Base-by-base conservation (phyloP, 2,888 invertebrate species). In the Drosophila tripunctata region DNA sequence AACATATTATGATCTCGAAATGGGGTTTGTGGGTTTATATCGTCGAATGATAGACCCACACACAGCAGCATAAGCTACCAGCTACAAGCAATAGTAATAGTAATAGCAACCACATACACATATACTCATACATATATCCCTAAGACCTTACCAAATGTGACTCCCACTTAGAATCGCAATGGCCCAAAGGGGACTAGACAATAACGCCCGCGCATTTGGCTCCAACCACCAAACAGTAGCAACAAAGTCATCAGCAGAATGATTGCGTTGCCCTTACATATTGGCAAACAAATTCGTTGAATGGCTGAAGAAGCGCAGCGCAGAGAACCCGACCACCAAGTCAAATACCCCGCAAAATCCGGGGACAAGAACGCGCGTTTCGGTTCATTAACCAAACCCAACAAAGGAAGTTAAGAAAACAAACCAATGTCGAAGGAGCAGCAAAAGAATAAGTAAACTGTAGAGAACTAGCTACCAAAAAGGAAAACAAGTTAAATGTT, bases 361-460 rank as follows among this genome's bases (percentile, higher is more conserved):
- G 57, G 73, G 56, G 75, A 80, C 80, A 80, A 76, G 76, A 85
- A 74, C 85, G 81, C 80, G 76, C 86, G 64, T 67, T 76, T 83
- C 83, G 83, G 83, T 84, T 84, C 83, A 84, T 84, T 84, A 84
- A 84, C 86, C 86, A 86, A 70, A 61, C 78, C 71, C 75, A 83
- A 77, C 75, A 83, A 83, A 69, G 66, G 61, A 47, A 67, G 66
- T 50, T 40, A 38, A 33, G 36, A 55, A 52, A 60, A 62, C 40
- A 56, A 62, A 44, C 51, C 21, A 21, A 51, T 38, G n/a, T 38
- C 12, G 44, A 43, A n/a, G 12, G 36, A 36, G 22, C n/a, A 36
- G 19, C n/a, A 24, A 41, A 38, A 60, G 36, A 47, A 55, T 48
- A 56, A 65, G 57, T 35, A 58, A 63, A 67, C 52, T 71, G 55